Base-by-base conservation (phyloP, 2,797 vertebrate species). In the Girardinus metallicus region DNA sequence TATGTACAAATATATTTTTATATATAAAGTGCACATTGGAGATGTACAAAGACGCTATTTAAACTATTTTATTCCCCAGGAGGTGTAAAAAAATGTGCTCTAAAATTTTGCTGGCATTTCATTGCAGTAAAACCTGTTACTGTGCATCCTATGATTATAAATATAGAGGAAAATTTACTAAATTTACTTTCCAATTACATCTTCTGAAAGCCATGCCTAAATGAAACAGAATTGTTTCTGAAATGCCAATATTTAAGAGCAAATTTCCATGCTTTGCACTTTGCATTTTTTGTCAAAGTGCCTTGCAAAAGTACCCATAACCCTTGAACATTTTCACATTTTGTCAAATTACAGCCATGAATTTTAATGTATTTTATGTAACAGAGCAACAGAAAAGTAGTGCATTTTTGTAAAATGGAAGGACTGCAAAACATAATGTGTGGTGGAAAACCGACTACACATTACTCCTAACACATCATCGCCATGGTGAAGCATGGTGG, bases 21-120 rank as follows among this genome's bases (percentile, higher is more conserved):
- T 84, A 83, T 83, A 89, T 92, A 95, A 95, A 96, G 94, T 95
- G 95, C 94, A 94, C 93, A 93, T 89, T 91, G 88, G 77, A 89
- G 87, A 89, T 88, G 88, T 90, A 92, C 86, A 93, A 91, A 92
- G 29, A 90, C 46, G 83, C 88, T 79, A 86, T 82, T 78, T 81
- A 86, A 81, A 83, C 29, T 72, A 78, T 84, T 86, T 92, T 87
- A 86, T 87, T 90, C 90, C 91, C 84, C 73, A 80, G 80, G 88
- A 83, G 88, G 83, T 89, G 46, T 84, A 72, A 80, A 85, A 81
- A 79, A 51, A 26, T 57, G 71, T 86, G 74, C 80, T 86, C 68
- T 74, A 85, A 82, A 83, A 82, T 51, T 11, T 53, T 80, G 51
- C 74, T 71, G 57, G 46, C 55, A 66, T 81, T 77, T 13, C 13